Conservation (phyloP, 2,888 invertebrate genomes). For the Drosophila stalkeri region DNA sequence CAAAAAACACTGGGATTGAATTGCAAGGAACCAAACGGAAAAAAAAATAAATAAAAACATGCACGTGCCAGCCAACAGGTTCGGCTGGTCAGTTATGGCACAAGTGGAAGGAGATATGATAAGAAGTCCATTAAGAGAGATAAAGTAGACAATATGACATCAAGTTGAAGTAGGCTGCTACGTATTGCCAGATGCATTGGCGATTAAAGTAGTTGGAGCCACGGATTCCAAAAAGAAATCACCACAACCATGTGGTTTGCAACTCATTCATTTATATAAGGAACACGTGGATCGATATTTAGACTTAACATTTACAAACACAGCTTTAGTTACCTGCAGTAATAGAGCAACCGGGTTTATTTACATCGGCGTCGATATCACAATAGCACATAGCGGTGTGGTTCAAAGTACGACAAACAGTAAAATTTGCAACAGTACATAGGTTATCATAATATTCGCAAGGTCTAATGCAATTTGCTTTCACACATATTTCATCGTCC, state of each 20-base stretch:
- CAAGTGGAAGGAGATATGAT: constrained; percentile 50
- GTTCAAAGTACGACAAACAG: constrained; percentile 86
- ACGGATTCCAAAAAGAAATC: constrained; percentile 56
- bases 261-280: constrained; percentile 71
- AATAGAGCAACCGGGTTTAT: constrained; percentile 86
- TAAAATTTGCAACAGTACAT: constrained; percentile 83
- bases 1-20: constrained; percentile 54
- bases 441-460: constrained; percentile 85
- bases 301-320: constrained; percentile 70
- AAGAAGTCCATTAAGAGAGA: constrained; percentile 49
- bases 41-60: constrained; percentile 50
- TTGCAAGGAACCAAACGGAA: constrained; percentile 58
- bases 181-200: constrained; percentile 69
- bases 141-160: constrained; percentile 61
- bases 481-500: constrained; percentile 86
- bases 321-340: constrained; percentile 87
- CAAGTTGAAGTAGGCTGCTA: constrained; percentile 66
- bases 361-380: constrained; percentile 85
- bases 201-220: constrained; percentile 68
- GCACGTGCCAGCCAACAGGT: constrained; percentile 57
- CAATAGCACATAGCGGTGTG: constrained; percentile 87
- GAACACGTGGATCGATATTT: constrained; percentile 53
- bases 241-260: constrained; percentile 73
- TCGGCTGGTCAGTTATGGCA: constrained; percentile 52
- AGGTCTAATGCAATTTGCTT: constrained; percentile 86